These are phyloP conservation scores for Agrotis clavis DNA, from an alignment of 2,888 invertebrate species.

Conservation along the genomic window DNA sequence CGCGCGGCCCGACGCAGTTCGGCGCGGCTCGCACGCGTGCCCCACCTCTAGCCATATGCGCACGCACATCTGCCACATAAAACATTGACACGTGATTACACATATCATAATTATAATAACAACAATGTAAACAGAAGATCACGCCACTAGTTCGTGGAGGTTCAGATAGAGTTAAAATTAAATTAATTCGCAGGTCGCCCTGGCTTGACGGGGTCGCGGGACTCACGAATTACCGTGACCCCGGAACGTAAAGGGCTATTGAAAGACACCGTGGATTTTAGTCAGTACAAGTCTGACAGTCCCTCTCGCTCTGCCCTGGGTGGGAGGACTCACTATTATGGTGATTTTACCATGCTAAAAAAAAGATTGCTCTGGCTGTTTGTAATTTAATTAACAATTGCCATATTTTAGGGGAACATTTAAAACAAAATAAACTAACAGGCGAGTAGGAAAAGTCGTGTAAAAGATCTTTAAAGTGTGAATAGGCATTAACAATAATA, in stretches of 20 bases:
- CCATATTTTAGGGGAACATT: slow-evolving; percentile 1
- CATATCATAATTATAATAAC: neutral
- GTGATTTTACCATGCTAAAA: no score
- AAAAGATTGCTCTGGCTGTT: neutral
- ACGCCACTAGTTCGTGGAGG: slow-evolving; percentile 14
- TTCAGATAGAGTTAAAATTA: slow-evolving; percentile 9
- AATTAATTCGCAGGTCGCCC: neutral
- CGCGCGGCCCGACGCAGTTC: slow-evolving; percentile 81
- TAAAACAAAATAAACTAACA: no score
- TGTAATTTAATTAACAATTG: neutral
- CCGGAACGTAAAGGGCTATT: no score
- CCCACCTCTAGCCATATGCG: slow-evolving; percentile 90
- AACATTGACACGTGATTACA: slow-evolving; percentile 41
- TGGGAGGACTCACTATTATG: no score
- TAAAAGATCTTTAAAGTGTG: neutral
- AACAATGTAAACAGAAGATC: slow-evolving; percentile 10
- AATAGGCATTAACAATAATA: neutral
- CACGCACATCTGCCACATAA: slow-evolving; percentile 84
- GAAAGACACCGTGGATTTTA: no score
- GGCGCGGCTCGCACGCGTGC: slow-evolving; percentile 86
- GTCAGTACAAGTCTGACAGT: no score
- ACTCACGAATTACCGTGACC: no score
- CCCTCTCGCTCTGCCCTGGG: no score
- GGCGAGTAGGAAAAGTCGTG: no score
- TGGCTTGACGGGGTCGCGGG: neutral